phyloP scores from a whole-genome alignment of 1,140 invertebrate species.

The Apocrypta bakeri region DNA sequence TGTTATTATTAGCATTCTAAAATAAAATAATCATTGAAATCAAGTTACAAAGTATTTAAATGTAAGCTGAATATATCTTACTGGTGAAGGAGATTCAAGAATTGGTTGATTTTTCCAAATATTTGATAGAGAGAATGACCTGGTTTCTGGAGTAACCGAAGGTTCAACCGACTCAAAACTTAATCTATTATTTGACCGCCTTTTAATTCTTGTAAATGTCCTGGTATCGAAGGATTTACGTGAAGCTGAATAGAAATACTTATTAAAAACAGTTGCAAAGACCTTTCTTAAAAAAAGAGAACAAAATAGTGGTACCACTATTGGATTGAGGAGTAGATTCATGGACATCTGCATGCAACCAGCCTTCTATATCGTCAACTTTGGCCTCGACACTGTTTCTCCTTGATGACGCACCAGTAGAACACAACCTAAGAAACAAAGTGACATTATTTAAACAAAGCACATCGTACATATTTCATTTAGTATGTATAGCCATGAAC shows the following conservation, averaged over 20 bases:
- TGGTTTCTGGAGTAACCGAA: constrained; percentile 27
- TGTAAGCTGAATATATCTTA: constrained; percentile 17
- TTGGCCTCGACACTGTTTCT: constrained; percentile 24
- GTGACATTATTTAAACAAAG: background rate
- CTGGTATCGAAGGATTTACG: constrained; percentile 70
- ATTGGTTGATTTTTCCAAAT: constrained; percentile 44
- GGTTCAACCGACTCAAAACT: constrained; percentile 25
- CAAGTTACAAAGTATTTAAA: background rate
- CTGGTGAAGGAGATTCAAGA: constrained; percentile 20
- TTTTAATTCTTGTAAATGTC: constrained; percentile 74
- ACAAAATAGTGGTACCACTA: constrained; percentile 14
- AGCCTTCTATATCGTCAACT: constrained; percentile 45
- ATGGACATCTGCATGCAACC: constrained; percentile 37
- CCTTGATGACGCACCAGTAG: background rate
- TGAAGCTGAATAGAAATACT: constrained; percentile 32
- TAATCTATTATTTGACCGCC: constrained; percentile 38
- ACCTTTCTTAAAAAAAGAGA: background rate
- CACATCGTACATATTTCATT: background rate
- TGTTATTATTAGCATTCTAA: constrained; percentile 41
- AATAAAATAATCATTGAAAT: background rate
- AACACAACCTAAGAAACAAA: constrained; percentile 35
- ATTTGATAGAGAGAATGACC: constrained; percentile 16
- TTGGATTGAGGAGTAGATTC: constrained; percentile 6
- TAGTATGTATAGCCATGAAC: background rate
- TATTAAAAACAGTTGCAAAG: background rate